Base-by-base conservation (phyloP, 2,888 invertebrate genomes). In the Harpalus rubripes region DNA sequence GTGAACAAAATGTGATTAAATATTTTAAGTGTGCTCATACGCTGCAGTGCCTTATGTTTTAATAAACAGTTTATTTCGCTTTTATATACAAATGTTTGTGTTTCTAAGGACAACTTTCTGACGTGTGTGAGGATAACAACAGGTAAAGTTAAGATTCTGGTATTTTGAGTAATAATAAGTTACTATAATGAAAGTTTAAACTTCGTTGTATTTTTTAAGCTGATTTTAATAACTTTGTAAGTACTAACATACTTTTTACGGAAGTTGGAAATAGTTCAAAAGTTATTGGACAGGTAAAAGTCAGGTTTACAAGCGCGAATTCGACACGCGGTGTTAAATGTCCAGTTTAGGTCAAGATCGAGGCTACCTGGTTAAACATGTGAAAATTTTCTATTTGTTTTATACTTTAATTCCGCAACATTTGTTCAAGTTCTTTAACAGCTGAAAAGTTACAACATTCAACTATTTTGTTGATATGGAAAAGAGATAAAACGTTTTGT, bases 281-380 rank as follows among this genome's bases (percentile, higher is more conserved):
- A 88, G 88, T 87, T 88, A 86, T 78, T 86, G 87, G 87, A 89
- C 90, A 90, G 90, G 90, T 90, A 90, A 89, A 90, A 90, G 90
- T 88, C 90, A 86, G 88, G 88, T 89, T 90, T 87, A 90, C 90
- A 89, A 79, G 52, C 80, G 85, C 80, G 72, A 85, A 85, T 85
- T 85, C 80, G 68, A 85, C 85, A 80, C 72, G 85, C 85, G 78
- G 74, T 82, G 84, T 90, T 90, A 90, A 90, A 90, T 90, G 89
- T 87, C 90, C 89, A 88, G 89, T 88, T 89, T 88, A 87, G 89
- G 88, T 88, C 88, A 89, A 89, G 88, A 88, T 87, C 88, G 87
- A 86, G 88, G 88, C 85, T 85, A 85, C 85, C 80, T 85, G 80
- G 84, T 61, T 83, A 84, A 63, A 84, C 84, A 78, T 79, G 84